A percentile compares a stretch with the other conserved stretches of the same genome.
phyloP scores from a whole-genome alignment of 2,113 vertebrate species.

The Balaeniceps rex region DNA sequence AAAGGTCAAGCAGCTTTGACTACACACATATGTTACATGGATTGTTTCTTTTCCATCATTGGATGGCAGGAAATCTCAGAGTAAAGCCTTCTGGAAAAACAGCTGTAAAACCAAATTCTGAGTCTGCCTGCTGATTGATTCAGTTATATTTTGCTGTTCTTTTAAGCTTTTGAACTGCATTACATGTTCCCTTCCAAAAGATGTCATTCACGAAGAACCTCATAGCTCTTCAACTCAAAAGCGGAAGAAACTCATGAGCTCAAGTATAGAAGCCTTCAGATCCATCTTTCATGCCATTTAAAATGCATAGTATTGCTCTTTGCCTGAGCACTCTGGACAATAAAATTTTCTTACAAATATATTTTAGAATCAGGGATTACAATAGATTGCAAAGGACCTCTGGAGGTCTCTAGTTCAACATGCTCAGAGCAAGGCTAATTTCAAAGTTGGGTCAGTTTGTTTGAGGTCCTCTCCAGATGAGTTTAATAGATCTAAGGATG shows the following conservation, averaged over 20 bases:
- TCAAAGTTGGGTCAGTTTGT: not conserved
- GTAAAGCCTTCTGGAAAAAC: not conserved
- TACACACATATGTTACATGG: not conserved
- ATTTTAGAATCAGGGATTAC: not conserved
- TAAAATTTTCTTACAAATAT: not conserved
- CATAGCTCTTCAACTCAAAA: not conserved
- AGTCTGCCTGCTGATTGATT: not conserved
- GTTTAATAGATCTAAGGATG: not conserved
- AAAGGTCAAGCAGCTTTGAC: slow-evolving; percentile 30
- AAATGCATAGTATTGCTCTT: not conserved
- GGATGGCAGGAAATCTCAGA: not conserved
- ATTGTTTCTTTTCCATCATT: not conserved
- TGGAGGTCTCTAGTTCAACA: not conserved
- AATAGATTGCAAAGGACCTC: not conserved
- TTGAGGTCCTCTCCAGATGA: not conserved
- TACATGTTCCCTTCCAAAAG: not conserved
- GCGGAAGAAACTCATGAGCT: not conserved
- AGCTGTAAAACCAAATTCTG: not conserved
- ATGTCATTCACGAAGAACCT: not conserved
- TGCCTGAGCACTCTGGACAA: not conserved
- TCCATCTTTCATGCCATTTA: not conserved
- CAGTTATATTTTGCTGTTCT: not conserved
- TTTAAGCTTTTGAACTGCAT: not conserved
- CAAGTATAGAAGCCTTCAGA: not conserved
- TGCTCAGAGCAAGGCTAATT: not conserved